Evolutionary conservation across 2,888 invertebrate genomes (phyloP).

Genomic region (Vanessa cardui): DNA sequence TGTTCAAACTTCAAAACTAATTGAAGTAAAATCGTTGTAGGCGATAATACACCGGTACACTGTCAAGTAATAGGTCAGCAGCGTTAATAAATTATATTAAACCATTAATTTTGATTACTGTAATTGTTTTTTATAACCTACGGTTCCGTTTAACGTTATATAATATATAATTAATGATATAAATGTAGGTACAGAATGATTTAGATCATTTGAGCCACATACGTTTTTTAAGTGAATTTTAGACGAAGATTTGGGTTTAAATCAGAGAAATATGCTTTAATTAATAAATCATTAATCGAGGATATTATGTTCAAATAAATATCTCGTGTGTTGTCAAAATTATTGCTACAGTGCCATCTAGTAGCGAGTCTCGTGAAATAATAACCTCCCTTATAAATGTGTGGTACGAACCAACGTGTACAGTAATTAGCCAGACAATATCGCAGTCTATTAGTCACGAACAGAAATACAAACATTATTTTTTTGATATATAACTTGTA

Average conservation of each 20-base stretch:
- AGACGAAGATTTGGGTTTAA: too few relatives aligned
- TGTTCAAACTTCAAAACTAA: conserved; percentile 24
- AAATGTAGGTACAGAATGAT: background rate
- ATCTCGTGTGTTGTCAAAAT: too few relatives aligned
- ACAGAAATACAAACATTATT: conserved; percentile 9
- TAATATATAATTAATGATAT: conserved; percentile 4
- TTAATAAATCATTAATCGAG: too few relatives aligned
- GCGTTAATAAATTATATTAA: background rate
- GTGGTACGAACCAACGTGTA: too few relatives aligned
- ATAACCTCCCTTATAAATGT: too few relatives aligned
- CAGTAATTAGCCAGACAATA: too few relatives aligned
- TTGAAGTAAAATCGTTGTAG: conserved; percentile 22
- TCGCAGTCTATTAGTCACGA: background rate
- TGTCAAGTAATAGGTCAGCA: conserved; percentile 24
- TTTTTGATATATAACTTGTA: background rate
- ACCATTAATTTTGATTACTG: conserved; percentile 20
- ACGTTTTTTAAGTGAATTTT: background rate
- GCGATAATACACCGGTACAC: conserved; percentile 27
- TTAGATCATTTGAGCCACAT: background rate
- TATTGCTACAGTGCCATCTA: too few relatives aligned
- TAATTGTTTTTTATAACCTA: conserved; percentile 14
- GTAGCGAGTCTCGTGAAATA: too few relatives aligned
- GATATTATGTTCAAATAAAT: too few relatives aligned
- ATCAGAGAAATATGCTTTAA: too few relatives aligned
- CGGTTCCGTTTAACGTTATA: conserved; percentile 8